phyloP scores from a whole-genome alignment of 2,888 invertebrate species.

The Allophyes oxyacanthae region DNA sequence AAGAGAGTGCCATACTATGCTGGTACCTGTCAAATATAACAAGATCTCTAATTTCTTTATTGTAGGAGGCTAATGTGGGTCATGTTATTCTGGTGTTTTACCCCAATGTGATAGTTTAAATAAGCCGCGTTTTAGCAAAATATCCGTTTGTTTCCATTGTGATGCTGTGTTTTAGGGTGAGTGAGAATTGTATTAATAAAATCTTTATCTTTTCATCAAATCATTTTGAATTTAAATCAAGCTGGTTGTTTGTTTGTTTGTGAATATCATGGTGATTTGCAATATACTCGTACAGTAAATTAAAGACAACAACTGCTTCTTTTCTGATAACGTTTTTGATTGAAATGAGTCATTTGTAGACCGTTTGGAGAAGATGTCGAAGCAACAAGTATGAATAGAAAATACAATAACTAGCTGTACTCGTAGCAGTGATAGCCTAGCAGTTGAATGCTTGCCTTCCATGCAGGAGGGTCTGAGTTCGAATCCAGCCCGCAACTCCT shows the following conservation, averaged over 20 bases:
- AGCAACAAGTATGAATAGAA: no score
- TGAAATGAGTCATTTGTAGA: no score
- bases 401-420: no score
- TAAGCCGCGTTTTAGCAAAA: conserved; percentile 65
- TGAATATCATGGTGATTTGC: conserved; percentile 19
- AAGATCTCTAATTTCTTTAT: conserved; percentile 3
- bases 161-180: conserved; percentile 59
- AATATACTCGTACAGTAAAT: no score
- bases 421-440: no score
- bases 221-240: conserved; percentile 48
- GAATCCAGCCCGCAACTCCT: no score
- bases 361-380: no score
- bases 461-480: no score
- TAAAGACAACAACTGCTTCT: neutral
- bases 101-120: conserved; percentile 50
- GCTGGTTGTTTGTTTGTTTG: conserved; percentile 24
- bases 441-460: no score
- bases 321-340: no score
- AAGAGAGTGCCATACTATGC: neutral
- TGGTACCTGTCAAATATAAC: neutral
- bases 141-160: conserved; percentile 70
- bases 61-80: neutral
- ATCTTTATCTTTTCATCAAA: conserved; percentile 60
- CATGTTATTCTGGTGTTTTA: conserved; percentile 2
- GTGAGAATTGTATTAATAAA: conserved; percentile 54